Evolutionary conservation across 35 echinoderm and acorn worm genomes (phyloP).

Genomic region (Apostichopus californicus): DNA sequence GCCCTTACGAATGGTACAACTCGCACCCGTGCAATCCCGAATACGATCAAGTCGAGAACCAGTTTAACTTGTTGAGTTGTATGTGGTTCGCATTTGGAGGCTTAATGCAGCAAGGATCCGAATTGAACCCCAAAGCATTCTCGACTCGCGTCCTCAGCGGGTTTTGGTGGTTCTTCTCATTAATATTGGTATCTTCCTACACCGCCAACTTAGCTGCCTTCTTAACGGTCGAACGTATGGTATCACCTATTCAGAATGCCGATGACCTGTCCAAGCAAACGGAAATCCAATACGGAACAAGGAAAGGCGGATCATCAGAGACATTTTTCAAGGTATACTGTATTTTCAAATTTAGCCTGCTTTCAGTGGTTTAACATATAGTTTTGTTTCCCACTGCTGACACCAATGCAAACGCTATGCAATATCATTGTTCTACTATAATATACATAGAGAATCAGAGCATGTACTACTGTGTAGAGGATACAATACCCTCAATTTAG

Average conservation of each 20-base stretch:
- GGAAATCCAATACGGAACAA: conserved; percentile 88
- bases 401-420: too few species aligned
- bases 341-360: too few species aligned
- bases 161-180: conserved; percentile 99
- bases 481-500: too few species aligned
- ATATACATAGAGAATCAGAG: too few species aligned
- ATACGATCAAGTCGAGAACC: conserved; percentile 91
- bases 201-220: conserved; percentile 98
- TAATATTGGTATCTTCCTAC: conserved; percentile 96
- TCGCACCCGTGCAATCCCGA: conserved; percentile 97
- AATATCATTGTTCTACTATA: too few species aligned
- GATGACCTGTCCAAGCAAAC: conserved; percentile 95
- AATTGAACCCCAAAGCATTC: conserved; percentile 92
- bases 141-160: conserved; percentile 93
- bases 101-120: conserved; percentile 98
- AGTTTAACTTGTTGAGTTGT: conserved; percentile 93
- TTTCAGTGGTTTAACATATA: too few species aligned
- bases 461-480: too few species aligned
- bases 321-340: conserved; percentile 83
- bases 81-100: conserved; percentile 98
- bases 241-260: conserved; percentile 88
- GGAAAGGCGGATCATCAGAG: conserved; percentile 77
- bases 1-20: conserved; percentile 97
- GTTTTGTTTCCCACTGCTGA: too few species aligned
- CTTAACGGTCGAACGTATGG: conserved; percentile 96